Conservation (phyloP, 2,113 vertebrate genomes). For the Albula goreensis region DNA sequence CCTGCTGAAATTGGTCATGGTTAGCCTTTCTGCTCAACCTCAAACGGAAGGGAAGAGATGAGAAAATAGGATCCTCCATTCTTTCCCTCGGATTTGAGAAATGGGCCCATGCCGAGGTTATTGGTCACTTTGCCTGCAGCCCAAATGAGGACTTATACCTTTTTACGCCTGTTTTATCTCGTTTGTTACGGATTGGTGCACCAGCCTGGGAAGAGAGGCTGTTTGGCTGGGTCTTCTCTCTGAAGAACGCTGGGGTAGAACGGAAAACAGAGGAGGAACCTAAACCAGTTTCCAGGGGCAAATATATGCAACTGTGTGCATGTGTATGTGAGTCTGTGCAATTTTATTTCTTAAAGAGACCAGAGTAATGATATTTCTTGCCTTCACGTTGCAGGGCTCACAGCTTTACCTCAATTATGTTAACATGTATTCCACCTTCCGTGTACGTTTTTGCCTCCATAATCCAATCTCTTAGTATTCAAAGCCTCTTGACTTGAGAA, state of each 20-base stretch:
- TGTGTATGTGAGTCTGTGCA: neutral
- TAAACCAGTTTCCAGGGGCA: neutral
- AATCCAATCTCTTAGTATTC: slow-evolving; percentile 38
- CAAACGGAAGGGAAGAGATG: slow-evolving; percentile 8
- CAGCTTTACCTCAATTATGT: slow-evolving; percentile 34
- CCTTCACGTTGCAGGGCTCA: neutral
- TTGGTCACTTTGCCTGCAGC: slow-evolving; percentile 27
- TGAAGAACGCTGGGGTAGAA: neutral
- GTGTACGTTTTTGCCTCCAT: slow-evolving; percentile 7
- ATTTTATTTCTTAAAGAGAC: neutral
- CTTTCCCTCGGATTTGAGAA: slow-evolving; percentile 24
- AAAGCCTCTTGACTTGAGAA: slow-evolving; percentile 41
- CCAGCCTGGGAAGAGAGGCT: neutral
- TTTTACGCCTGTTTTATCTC: slow-evolving; percentile 38
- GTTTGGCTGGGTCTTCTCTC: neutral
- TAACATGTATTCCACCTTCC: slow-evolving; percentile 19
- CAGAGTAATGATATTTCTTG: slow-evolving; percentile 1
- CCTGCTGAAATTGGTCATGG: slow-evolving; percentile 16
- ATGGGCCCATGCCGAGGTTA: slow-evolving; percentile 17
- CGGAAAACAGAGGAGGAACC: neutral
- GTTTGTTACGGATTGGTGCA: slow-evolving; percentile 40
- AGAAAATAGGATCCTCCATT: slow-evolving; percentile 28
- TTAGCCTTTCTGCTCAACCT: slow-evolving; percentile 22
- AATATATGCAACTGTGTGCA: neutral
- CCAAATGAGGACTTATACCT: slow-evolving; percentile 38